These are phyloP conservation scores for Etheostoma spectabile DNA, from an alignment of 2,113 vertebrate species.

Conservation along the genomic window DNA sequence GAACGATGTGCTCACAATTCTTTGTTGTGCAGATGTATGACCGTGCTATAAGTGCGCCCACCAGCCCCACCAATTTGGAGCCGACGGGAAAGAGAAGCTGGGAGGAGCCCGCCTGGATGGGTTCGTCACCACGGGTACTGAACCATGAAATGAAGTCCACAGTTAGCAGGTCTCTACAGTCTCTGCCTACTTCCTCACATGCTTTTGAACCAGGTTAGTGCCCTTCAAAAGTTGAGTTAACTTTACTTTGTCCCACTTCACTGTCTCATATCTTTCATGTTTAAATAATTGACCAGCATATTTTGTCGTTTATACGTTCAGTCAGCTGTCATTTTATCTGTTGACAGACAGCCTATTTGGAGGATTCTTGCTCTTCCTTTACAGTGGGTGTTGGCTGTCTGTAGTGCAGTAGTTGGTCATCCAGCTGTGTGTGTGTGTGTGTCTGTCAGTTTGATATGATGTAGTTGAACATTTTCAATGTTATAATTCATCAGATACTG, in stretches of 20 bases:
- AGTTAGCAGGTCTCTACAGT: slow-evolving; percentile 94
- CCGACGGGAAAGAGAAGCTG: slow-evolving; percentile 93
- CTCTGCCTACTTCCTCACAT: slow-evolving; percentile 90
- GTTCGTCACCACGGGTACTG: slow-evolving; percentile 90
- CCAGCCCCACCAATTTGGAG: slow-evolving; percentile 93
- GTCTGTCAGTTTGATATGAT: neutral
- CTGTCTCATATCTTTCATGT: neutral
- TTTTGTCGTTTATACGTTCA: neutral
- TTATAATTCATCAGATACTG: neutral
- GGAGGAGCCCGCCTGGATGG: slow-evolving; percentile 98
- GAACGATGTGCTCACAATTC: neutral
- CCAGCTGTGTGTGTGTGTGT: neutral
- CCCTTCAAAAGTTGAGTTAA: too few relatives aligned
- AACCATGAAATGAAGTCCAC: slow-evolving; percentile 92
- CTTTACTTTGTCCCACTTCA: neutral
- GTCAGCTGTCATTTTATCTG: slow-evolving; percentile 32
- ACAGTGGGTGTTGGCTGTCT: slow-evolving; percentile 77
- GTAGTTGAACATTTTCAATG: neutral
- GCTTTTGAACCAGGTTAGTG: slow-evolving; percentile 83
- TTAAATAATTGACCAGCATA: neutral
- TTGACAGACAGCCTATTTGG: slow-evolving; percentile 72
- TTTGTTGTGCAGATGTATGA: slow-evolving; percentile 91
- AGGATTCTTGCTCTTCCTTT: slow-evolving; percentile 75
- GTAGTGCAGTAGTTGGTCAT: slow-evolving; percentile 22
- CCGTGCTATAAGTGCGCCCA: slow-evolving; percentile 93